Conservation (phyloP, 1,140 invertebrate species). For the Drosophila cardini region DNA sequence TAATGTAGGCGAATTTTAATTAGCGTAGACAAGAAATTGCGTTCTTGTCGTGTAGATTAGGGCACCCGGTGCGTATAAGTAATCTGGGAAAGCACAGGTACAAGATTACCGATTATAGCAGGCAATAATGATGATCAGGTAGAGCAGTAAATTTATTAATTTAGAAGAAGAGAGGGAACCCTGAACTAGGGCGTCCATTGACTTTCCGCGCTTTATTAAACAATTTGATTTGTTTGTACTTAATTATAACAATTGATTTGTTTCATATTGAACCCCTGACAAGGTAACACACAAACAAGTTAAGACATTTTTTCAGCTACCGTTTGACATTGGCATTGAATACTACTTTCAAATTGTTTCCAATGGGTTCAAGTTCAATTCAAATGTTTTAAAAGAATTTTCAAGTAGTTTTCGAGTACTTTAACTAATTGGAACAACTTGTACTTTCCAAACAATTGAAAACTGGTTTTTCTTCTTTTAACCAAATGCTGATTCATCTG, state of each 20-base stretch:
- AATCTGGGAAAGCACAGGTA: constrained; percentile 22
- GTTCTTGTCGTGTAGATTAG: constrained; percentile 22
- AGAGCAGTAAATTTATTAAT: neutral
- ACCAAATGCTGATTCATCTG: constrained; percentile 63
- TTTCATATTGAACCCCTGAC: constrained; percentile 28
- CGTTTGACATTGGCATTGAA: constrained; percentile 35
- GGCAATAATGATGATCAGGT: constrained; percentile 22
- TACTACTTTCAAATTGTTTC: constrained; percentile 10
- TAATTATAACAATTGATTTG: constrained; percentile 35
- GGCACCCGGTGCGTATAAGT: constrained; percentile 23
- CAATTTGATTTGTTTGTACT: neutral
- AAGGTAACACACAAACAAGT: constrained; percentile 31
- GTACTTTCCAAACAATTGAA: neutral
- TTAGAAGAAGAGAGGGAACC: constrained; percentile 6
- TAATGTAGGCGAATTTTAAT: constrained; percentile 29
- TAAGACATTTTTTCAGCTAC: constrained; percentile 22
- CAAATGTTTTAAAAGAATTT: constrained; percentile 7
- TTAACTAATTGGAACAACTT: neutral
- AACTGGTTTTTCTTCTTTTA: constrained; percentile 38
- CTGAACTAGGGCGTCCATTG: constrained; percentile 26
- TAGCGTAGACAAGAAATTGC: constrained; percentile 39
- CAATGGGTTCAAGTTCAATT: neutral
- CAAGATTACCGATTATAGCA: constrained; percentile 22
- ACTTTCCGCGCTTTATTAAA: neutral
- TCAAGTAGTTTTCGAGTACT: neutral